These are phyloP conservation scores for Bursaphelenchus mucronatus DNA, from an alignment of 1,140 invertebrate genomes.

Conservation along the genomic window DNA sequence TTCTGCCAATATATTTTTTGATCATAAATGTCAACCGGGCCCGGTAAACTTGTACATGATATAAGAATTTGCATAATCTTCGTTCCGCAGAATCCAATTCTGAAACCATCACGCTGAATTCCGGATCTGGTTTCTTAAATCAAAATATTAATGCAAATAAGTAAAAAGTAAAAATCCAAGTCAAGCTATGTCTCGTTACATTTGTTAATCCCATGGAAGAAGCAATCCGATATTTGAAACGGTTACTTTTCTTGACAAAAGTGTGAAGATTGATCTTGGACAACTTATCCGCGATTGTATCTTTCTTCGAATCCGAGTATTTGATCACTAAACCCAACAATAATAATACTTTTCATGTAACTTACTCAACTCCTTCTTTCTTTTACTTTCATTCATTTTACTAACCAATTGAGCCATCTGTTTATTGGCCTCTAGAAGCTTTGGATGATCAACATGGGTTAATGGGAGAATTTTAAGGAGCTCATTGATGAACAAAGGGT, in stretches of 20 bases:
- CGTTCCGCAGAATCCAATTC: constrained; percentile 42
- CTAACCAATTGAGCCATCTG: constrained; percentile 47
- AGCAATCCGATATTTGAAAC: constrained; percentile 44
- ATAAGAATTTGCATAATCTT: constrained; percentile 46
- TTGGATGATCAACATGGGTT: constrained; percentile 52
- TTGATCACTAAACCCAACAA: constrained; percentile 32
- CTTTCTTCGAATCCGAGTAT: constrained; percentile 32
- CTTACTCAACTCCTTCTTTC: constrained; percentile 52
- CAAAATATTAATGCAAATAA: constrained; percentile 1
- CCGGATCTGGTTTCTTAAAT: constrained; percentile 34
- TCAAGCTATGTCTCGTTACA: constrained; percentile 23
- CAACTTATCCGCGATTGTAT: constrained; percentile 28
- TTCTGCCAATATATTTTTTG: constrained; percentile 31
- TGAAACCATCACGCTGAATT: constrained; percentile 38
- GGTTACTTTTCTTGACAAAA: constrained; percentile 46
- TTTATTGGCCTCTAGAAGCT: constrained; percentile 48
- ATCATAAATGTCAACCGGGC: constrained; percentile 29
- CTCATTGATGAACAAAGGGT: constrained; percentile 53
- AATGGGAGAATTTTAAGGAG: constrained; percentile 42
- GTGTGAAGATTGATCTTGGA: constrained; percentile 46
- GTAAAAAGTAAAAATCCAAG: neutral
- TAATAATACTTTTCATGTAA: neutral
- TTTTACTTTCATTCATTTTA: constrained; percentile 55
- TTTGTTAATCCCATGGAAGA: constrained; percentile 37
- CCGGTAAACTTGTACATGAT: constrained; percentile 43